Percentiles rank a stretch among this genome's conserved stretches.
Conservation (phyloP, 92 coral and sea anemone genomes). For the Bergia puertoricense region DNA sequence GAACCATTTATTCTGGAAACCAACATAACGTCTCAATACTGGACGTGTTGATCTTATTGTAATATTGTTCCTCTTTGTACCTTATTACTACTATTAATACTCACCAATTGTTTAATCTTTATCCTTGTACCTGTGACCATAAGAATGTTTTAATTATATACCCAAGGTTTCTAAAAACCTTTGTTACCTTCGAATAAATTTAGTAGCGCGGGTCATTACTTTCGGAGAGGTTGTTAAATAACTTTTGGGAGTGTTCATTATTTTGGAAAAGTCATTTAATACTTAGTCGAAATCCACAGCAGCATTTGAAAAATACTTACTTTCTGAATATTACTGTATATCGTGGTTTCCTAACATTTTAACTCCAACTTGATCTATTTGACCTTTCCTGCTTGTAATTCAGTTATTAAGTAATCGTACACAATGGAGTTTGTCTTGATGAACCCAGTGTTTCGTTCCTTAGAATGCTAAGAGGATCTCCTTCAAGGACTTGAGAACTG, state of each 20-base stretch:
- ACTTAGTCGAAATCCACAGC: too few relatives aligned
- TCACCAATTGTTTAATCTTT: neutral
- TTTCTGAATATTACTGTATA: neutral
- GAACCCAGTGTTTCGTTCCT: neutral
- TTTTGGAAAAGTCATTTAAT: neutral
- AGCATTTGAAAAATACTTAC: neutral
- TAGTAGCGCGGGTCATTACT: neutral
- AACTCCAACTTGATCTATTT: neutral
- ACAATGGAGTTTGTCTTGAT: neutral
- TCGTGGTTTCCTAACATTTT: neutral
- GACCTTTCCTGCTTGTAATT: neutral
- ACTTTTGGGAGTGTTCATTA: too few relatives aligned
- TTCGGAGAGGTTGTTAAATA: neutral
- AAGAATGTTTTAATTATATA: too few relatives aligned
- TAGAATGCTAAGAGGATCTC: constrained; percentile 25
- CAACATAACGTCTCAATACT: too few relatives aligned
- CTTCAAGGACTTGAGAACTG: constrained; percentile 60
- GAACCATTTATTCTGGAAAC: too few relatives aligned
- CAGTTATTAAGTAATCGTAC: neutral
- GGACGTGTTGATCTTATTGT: too few relatives aligned
- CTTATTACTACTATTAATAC: neutral
- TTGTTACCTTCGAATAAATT: neutral
- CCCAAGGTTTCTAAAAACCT: neutral
- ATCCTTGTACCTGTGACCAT: too few relatives aligned
- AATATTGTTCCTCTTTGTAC: too few relatives aligned